These are phyloP conservation scores for Micromussa lordhowensis DNA, from an alignment of 92 coral and sea anemone species.

Conservation along the genomic window DNA sequence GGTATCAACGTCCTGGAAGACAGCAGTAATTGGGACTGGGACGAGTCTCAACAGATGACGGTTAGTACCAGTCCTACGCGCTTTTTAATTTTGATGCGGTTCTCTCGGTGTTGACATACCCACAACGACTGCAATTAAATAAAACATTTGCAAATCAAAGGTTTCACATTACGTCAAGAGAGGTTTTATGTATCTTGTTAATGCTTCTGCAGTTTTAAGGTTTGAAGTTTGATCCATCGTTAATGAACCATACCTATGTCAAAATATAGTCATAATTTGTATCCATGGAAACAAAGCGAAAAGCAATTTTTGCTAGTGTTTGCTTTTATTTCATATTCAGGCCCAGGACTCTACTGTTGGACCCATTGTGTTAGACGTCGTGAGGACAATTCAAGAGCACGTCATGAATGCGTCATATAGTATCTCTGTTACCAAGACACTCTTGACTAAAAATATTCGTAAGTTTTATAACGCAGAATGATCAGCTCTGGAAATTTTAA, in stretches of 20 bases:
- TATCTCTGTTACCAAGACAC: slow-evolving; percentile 74
- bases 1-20: slow-evolving; percentile 72
- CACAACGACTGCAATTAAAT: too few species aligned
- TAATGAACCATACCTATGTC: too few species aligned
- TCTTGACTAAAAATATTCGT: slow-evolving; percentile 92
- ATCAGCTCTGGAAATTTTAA: too few species aligned
- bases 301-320: neutral
- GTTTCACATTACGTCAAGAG: neutral
- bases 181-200: too few species aligned
- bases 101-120: neutral
- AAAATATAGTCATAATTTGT: neutral
- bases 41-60: slow-evolving; percentile 52
- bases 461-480: slow-evolving; percentile 36
- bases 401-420: slow-evolving; percentile 71
- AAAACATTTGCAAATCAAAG: neutral
- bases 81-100: neutral
- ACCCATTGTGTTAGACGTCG: slow-evolving; percentile 74
- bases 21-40: slow-evolving; percentile 75
- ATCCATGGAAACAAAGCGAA: neutral
- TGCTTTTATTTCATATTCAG: neutral
- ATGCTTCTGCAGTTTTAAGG: neutral
- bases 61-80: slow-evolving; percentile 26
- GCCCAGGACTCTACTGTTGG: slow-evolving; percentile 9
- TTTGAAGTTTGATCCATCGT: neutral
- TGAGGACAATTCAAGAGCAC: slow-evolving; percentile 61